A percentile compares a stretch with the other conserved stretches of the same genome.
phyloP scores from a whole-genome alignment of 2,888 invertebrate species.

The Muscina levida region DNA sequence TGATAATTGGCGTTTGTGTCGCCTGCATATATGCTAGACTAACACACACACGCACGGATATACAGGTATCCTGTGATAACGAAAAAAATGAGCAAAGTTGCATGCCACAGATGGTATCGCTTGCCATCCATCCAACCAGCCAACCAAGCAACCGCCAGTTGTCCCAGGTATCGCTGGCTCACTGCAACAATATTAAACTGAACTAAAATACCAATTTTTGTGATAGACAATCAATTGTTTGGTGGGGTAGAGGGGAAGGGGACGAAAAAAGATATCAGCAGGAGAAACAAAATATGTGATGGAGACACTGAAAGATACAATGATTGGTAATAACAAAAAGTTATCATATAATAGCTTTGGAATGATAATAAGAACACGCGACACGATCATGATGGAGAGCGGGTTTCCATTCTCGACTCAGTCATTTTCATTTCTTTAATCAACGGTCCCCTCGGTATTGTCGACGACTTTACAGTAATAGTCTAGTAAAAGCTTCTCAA shows the following conservation, averaged over 20 bases:
- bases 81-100: conserved; percentile 20
- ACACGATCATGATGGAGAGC: too few species aligned
- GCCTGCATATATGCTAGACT: conserved; percentile 51
- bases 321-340: too few species aligned
- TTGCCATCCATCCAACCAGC: background rate
- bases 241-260: conserved; percentile 34
- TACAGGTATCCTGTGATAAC: conserved; percentile 24
- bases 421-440: too few species aligned
- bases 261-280: too few species aligned
- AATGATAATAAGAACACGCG: too few species aligned
- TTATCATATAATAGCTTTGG: too few species aligned
- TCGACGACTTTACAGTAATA: too few species aligned
- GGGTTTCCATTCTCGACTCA: too few species aligned
- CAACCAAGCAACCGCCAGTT: background rate
- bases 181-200: conserved; percentile 46
- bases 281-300: background rate
- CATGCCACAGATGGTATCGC: conserved; percentile 43
- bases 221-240: conserved; percentile 61
- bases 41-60: conserved; percentile 26
- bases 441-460: too few species aligned
- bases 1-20: conserved; percentile 67
- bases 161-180: conserved; percentile 35
- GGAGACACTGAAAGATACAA: conserved; percentile 25
- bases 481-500: too few species aligned
- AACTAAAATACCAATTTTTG: conserved; percentile 52